phyloP scores from a whole-genome alignment of 2,797 vertebrate species.

The Poecile montanus region DNA sequence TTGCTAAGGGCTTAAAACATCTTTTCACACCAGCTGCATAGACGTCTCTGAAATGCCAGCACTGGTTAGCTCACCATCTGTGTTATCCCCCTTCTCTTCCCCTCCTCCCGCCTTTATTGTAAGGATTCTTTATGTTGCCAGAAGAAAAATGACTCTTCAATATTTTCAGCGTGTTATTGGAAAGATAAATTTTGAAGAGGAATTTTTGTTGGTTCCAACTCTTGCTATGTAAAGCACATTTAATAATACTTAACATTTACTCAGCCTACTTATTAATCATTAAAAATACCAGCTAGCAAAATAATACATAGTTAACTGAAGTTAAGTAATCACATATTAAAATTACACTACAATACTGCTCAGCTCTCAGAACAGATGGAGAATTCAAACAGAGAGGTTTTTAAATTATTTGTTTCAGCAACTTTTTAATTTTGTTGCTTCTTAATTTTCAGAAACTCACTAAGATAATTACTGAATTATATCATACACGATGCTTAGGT shows the following conservation, averaged over 20 bases:
- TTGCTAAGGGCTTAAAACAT: neutral
- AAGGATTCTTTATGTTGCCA: constrained; percentile 51
- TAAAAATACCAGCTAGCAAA: constrained; percentile 43
- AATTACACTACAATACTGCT: neutral
- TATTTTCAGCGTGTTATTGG: neutral
- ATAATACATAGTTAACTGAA: constrained; percentile 29
- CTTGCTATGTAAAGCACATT: constrained; percentile 48
- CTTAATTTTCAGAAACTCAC: neutral
- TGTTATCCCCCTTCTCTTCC: neutral
- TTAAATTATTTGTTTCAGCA: constrained; percentile 12
- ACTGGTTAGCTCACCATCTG: constrained; percentile 42
- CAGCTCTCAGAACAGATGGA: constrained; percentile 45
- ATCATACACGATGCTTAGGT: neutral
- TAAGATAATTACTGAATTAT: neutral
- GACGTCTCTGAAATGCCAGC: constrained; percentile 53
- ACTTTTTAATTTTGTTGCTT: constrained; percentile 13
- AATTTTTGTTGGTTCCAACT: neutral
- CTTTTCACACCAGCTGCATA: constrained; percentile 33
- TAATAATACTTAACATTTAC: constrained; percentile 57
- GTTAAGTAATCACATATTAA: constrained; percentile 44
- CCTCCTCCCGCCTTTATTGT: constrained; percentile 53
- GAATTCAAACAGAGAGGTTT: constrained; percentile 20
- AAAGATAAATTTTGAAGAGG: constrained; percentile 35
- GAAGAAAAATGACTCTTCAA: constrained; percentile 44
- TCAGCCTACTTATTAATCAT: constrained; percentile 54